These are phyloP conservation scores for Ornithoptera priamus DNA, from an alignment of 2,888 invertebrate species.

Conservation along the genomic window DNA sequence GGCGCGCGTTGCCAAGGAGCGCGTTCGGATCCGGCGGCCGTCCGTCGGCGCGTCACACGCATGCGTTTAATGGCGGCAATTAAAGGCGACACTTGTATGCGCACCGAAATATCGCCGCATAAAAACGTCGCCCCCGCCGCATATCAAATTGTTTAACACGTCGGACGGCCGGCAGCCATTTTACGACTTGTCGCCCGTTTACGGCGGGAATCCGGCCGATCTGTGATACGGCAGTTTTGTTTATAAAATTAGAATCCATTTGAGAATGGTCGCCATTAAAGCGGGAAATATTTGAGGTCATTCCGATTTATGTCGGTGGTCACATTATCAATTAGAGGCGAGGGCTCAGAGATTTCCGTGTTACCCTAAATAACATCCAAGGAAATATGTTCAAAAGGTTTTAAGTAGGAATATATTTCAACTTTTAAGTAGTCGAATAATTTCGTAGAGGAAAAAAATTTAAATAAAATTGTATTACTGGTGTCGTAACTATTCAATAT, in stretches of 20 bases:
- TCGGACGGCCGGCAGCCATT: constrained; percentile 52
- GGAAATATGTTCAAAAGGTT: too few species aligned
- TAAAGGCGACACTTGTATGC: constrained; percentile 64
- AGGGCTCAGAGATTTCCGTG: constrained; percentile 5
- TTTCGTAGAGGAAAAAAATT: too few species aligned
- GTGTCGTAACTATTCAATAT: too few species aligned
- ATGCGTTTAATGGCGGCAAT: constrained; percentile 72
- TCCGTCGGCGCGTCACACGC: constrained; percentile 63
- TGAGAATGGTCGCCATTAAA: constrained; percentile 37
- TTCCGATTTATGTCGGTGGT: constrained; percentile 22
- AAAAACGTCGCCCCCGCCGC: constrained; percentile 69
- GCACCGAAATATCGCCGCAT: constrained; percentile 73
- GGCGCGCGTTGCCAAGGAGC: constrained; percentile 38
- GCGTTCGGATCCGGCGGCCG: constrained; percentile 56
- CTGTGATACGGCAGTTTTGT: constrained; percentile 51
- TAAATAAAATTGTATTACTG: too few species aligned
- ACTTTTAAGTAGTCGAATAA: too few species aligned
- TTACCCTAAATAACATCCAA: constrained; percentile 1
- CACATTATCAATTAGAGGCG: constrained; percentile 20
- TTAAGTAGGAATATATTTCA: too few species aligned
- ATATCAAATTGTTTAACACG: constrained; percentile 76
- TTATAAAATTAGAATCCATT: constrained; percentile 45
- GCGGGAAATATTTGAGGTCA: constrained; percentile 23
- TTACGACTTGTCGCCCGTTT: constrained; percentile 68
- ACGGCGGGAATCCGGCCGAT: constrained; percentile 58